Conservation (phyloP, 1,140 invertebrate species). For the Bradynema listronoti region DNA sequence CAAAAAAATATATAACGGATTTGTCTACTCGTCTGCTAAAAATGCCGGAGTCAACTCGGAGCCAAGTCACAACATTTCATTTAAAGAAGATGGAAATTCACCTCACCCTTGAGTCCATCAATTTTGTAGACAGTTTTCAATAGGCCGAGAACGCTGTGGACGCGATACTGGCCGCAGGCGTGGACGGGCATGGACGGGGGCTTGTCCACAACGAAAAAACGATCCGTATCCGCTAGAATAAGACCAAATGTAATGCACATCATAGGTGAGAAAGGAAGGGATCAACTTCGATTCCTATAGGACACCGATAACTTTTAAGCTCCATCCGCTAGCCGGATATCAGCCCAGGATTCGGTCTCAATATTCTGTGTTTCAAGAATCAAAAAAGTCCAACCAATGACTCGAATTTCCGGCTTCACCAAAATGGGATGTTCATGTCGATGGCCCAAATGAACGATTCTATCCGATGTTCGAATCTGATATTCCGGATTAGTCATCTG, state of each 20-base stretch:
- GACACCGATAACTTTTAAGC: constrained; percentile 6
- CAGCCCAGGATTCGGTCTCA: background rate
- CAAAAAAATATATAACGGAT: too few relatives aligned
- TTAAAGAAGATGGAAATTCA: too few relatives aligned
- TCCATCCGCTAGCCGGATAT: background rate
- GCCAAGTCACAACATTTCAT: too few relatives aligned
- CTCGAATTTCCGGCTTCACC: constrained; percentile 14
- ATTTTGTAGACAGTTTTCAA: constrained; percentile 27
- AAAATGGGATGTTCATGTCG: constrained; percentile 50
- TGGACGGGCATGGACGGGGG: constrained; percentile 94
- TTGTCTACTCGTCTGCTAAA: too few relatives aligned
- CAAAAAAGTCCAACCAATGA: background rate
- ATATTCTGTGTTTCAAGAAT: background rate
- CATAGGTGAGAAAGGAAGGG: constrained; percentile 15
- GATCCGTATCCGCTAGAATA: constrained; percentile 90
- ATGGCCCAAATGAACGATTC: constrained; percentile 82
- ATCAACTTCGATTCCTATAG: constrained; percentile 24
- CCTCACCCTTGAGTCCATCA: constrained; percentile 32
- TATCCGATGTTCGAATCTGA: constrained; percentile 82
- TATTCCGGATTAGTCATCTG: constrained; percentile 76
- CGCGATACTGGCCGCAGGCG: constrained; percentile 61
- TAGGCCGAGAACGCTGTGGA: constrained; percentile 50
- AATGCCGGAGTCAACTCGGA: too few relatives aligned
- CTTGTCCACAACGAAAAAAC: constrained; percentile 98
- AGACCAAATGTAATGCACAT: too few relatives aligned